Evolutionary conservation across 1,140 invertebrate genomes (phyloP).

Genomic region (Trichonephila inaurata): DNA sequence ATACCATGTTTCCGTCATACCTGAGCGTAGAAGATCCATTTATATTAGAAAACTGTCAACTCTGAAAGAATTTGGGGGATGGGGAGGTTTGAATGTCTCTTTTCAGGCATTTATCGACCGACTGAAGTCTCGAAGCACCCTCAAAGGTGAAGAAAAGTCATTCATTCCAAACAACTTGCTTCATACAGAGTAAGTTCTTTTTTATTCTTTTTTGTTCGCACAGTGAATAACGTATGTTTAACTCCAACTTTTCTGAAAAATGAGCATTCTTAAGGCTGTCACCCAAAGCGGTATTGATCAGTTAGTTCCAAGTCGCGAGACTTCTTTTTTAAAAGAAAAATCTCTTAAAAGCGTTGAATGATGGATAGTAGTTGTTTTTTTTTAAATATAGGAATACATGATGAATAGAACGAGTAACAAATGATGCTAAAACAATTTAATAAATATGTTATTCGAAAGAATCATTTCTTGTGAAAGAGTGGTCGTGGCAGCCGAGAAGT

Average conservation of each 20-base stretch:
- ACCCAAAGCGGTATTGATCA: not conserved
- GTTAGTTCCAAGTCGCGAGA: not conserved
- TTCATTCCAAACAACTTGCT: not conserved
- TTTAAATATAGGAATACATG: too few species aligned
- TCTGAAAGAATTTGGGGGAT: not conserved
- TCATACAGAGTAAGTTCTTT: not conserved
- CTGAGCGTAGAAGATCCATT: not conserved
- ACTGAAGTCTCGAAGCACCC: not conserved
- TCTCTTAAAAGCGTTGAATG: not conserved
- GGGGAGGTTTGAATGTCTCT: not conserved
- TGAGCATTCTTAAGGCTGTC: not conserved
- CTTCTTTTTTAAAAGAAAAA: not conserved
- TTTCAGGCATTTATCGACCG: not conserved
- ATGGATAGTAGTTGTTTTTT: too few species aligned
- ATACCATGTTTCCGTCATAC: not conserved
- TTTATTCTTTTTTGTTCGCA: not conserved
- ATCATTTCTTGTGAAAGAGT: too few species aligned
- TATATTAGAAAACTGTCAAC: slow-evolving; percentile 17
- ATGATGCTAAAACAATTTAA: too few species aligned
- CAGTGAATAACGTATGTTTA: not conserved
- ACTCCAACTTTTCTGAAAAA: not conserved
- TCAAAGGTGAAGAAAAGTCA: not conserved
- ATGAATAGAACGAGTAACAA: too few species aligned
- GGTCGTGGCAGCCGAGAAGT: too few species aligned
- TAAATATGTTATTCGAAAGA: too few species aligned